A percentile compares a stretch with the other conserved stretches of the same genome.
phyloP scores from a whole-genome alignment of 2,888 invertebrate genomes.

The Glyphotaelius pellucidus region DNA sequence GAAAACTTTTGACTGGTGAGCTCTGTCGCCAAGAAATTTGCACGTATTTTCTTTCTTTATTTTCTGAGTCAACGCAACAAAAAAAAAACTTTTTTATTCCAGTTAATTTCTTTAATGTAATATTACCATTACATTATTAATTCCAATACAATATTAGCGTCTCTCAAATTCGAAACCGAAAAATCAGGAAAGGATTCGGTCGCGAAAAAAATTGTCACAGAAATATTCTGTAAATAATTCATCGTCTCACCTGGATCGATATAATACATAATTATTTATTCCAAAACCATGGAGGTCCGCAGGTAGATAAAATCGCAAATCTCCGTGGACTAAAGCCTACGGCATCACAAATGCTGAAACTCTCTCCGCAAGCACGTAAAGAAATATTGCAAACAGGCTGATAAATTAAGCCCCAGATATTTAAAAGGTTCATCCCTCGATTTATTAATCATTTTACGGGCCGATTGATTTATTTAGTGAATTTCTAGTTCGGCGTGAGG shows the following conservation, averaged over 20 bases:
- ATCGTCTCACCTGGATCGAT: neutral
- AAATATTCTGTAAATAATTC: neutral
- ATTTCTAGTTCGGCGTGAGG: neutral
- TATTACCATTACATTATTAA: too few relatives aligned
- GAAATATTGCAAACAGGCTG: slow-evolving; percentile 2
- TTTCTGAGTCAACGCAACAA: too few relatives aligned
- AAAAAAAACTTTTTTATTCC: too few relatives aligned
- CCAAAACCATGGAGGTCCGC: neutral
- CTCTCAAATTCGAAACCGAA: too few relatives aligned
- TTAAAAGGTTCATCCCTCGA: neutral
- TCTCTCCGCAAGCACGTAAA: neutral
- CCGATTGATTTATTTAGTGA: neutral
- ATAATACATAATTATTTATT: neutral
- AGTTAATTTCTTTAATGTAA: too few relatives aligned
- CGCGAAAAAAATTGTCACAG: too few relatives aligned
- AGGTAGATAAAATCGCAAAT: neutral
- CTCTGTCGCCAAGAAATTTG: too few relatives aligned
- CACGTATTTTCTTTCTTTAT: too few relatives aligned
- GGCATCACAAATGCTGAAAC: neutral
- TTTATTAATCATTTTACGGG: slow-evolving; percentile 2
- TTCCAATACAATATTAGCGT: too few relatives aligned
- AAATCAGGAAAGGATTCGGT: too few relatives aligned
- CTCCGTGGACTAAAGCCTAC: neutral
- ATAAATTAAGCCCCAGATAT: slow-evolving; percentile 2
- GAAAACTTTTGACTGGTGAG: too few relatives aligned